Evolutionary conservation across 2,797 vertebrate species (phyloP), one percentile per base, ranked within the genome.

Genomic region (Crocidura indochinensis): DNA sequence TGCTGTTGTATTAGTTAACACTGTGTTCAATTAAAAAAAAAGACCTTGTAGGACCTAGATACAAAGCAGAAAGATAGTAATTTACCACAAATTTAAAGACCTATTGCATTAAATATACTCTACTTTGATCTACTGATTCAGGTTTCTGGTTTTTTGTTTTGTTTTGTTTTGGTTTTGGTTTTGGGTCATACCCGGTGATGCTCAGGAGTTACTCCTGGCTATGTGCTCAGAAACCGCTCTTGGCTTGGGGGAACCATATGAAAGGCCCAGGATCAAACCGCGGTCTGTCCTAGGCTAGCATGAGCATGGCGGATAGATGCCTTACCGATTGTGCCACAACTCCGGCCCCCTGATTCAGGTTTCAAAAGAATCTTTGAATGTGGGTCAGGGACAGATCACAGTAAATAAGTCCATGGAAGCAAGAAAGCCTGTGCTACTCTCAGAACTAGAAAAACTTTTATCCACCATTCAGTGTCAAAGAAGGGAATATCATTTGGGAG

Each of bases 61-160:
- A 69, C 4, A 38, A 73, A 29, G 49, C 76, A 83, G 19, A n/a
- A n/a, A 89, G 67, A 77, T 17, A 11, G 72, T 84, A 53, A 79
- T 47, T 27, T 6, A n/a, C 60, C n/a, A 81, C 53, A 86, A 69
- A 76, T n/a, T 38, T 38, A 77, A 86, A 91, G n/a, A 49, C 14
- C 14, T 12, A 75, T 2, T 53, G 19, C 10, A 65, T 82, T 73
- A 67, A 90, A 84, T 44, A 65, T 31, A 77, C 60, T 82, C 19
- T 73, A 38, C 38, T 38, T 38, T 38, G 38, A 38, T 38, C 38
- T 38, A n/a, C 78, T 77, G 29, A 60, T 68, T 75, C 10, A 53
- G 10, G 1, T 68, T 81, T 56, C 67, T 38, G 38, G 38, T 38
- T 38, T 38, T 38, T 38, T 38, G 38, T 38, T 38, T 38, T 38